Evolutionary conservation across 2,888 invertebrate genomes (phyloP), one percentile per base, ranked within the genome.

Genomic region (Heliconius cydno): DNA sequence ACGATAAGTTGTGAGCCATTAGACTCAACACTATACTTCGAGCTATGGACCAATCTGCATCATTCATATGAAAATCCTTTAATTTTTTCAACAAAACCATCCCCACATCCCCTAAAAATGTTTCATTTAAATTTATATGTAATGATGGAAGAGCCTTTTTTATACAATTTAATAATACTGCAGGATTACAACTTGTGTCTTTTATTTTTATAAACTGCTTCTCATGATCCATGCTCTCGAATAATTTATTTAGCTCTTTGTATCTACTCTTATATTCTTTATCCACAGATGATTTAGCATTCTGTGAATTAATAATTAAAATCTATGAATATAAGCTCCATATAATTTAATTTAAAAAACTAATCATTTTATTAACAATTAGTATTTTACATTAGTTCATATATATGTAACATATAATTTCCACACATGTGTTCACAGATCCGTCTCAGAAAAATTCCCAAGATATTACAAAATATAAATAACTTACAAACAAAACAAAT

Each of bases 91-190:
- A 85, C 75, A 95, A 86, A 74, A 94, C 87, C 70, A 92, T 90
- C 12, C 91, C 86, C 68, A 95, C 90, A 67, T 92, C 94, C 76
- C 90, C 92, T 66, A 97, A 89, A 85, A 96, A 94, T 46, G 86
- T 87, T 67, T 96, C 92, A 88, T 95, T 96, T 88, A 95, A 93
- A 86, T 96, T 96, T 84, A 96, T 95, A 80, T 96, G 95, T 60
- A 97, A 87, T 81, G 96, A 94, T 0, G 95, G 91, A 68, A 96
- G 89, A 0, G 96, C 95, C 46, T 94, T 92, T 83, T 95, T 94
- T 38, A 96, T 95, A 65, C 92, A 89, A 70, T 84, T 88, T 3
- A 96, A 88, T 46, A 94, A 91, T 41, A 86, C 83, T 76, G 91
- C 92, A 1, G 88, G 85, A 89, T 89, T 78, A 82, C 88, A 88